Conservation (phyloP, 2,113 vertebrate species). For the Eubucco bourcierii region DNA sequence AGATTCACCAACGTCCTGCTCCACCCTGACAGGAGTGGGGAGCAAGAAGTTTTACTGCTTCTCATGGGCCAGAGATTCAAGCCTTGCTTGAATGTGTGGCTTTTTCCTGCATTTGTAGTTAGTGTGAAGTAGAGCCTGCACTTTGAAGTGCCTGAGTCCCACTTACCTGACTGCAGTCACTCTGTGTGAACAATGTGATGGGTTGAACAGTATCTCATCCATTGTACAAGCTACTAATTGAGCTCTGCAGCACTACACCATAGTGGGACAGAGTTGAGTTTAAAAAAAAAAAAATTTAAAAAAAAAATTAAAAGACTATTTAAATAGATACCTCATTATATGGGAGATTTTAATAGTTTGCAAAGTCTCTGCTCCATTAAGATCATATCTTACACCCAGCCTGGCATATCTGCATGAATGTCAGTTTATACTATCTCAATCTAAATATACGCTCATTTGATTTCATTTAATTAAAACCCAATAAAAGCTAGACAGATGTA, state of each 20-base stretch:
- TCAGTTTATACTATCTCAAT: constrained; percentile 63
- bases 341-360: constrained; percentile 62
- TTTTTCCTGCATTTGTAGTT: neutral
- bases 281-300: neutral
- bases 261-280: constrained; percentile 23
- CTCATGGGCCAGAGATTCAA: neutral
- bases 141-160: neutral
- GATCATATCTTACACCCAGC: constrained; percentile 45
- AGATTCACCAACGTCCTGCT: neutral
- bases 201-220: neutral
- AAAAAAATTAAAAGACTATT: neutral
- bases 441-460: constrained; percentile 63
- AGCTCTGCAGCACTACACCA: neutral
- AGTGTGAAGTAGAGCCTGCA: neutral
- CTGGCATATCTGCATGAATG: constrained; percentile 51
- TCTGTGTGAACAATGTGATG: neutral
- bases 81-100: neutral
- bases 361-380: constrained; percentile 61
- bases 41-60: neutral
- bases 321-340: constrained; percentile 60
- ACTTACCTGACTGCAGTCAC: neutral
- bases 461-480: constrained; percentile 80
- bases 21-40: neutral
- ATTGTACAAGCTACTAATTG: neutral
- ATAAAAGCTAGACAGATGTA: constrained; percentile 77